These are phyloP conservation scores for Eupeodes luniger DNA, from an alignment of 2,888 invertebrate genomes.

Conservation along the genomic window DNA sequence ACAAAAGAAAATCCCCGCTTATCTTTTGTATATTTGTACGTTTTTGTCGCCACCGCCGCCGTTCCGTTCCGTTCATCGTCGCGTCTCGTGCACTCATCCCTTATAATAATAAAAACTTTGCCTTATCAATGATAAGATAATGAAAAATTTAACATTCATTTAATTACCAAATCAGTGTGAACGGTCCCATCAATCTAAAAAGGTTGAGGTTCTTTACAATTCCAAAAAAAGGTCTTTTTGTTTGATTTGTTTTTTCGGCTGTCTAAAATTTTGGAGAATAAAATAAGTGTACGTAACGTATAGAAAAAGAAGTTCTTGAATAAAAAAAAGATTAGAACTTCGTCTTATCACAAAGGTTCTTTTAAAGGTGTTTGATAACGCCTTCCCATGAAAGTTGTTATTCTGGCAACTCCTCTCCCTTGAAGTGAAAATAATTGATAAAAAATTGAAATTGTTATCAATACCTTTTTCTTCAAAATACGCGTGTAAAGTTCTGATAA, in stretches of 20 bases:
- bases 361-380: neutral
- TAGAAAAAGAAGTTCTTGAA: neutral
- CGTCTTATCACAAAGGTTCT: neutral
- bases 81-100: constrained; percentile 41
- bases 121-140: constrained; percentile 58
- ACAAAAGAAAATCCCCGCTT: constrained; percentile 55
- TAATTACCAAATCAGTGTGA: constrained; percentile 69
- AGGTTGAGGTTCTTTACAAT: constrained; percentile 50
- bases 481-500: constrained; percentile 60
- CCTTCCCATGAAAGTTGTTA: too few relatives aligned
- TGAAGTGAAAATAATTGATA: constrained; percentile 7
- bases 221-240: constrained; percentile 35
- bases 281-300: constrained; percentile 51
- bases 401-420: constrained; percentile 36
- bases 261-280: constrained; percentile 39
- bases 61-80: too few relatives aligned
- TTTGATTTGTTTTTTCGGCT: neutral
- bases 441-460: constrained; percentile 34
- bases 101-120: constrained; percentile 41
- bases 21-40: constrained; percentile 23
- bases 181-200: constrained; percentile 62
- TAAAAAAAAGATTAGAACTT: neutral
- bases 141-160: constrained; percentile 60
- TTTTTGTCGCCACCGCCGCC: neutral
- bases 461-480: constrained; percentile 41